Conservation (phyloP, 92 coral and sea anemone genomes). For the Heliopora coerulea region DNA sequence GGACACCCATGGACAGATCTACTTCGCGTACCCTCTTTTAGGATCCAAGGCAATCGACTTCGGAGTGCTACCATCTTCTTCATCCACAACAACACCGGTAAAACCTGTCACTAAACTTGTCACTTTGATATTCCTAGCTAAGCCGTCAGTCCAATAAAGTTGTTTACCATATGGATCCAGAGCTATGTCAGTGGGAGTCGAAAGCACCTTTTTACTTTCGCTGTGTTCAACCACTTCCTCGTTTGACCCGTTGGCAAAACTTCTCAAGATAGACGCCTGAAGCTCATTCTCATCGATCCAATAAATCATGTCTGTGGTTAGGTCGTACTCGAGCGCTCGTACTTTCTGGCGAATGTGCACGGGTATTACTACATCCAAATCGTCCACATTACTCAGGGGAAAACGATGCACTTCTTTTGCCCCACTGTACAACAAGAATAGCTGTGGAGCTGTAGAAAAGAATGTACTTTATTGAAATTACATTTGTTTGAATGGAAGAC, state of each 20-base stretch:
- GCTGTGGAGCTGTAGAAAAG: slow-evolving; percentile 63
- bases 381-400: slow-evolving; percentile 65
- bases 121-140: slow-evolving; percentile 66
- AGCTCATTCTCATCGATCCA: slow-evolving; percentile 65
- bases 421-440: slow-evolving; percentile 83
- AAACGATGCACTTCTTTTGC: slow-evolving; percentile 65
- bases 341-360: slow-evolving; percentile 57
- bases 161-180: slow-evolving; percentile 87
- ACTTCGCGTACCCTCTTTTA: slow-evolving; percentile 88
- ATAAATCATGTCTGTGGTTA: slow-evolving; percentile 69
- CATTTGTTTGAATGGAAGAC: no score
- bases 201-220: slow-evolving; percentile 44
- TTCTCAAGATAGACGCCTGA: slow-evolving; percentile 45
- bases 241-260: slow-evolving; percentile 69
- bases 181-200: slow-evolving; percentile 74
- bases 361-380: slow-evolving; percentile 73
- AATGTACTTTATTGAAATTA: no score
- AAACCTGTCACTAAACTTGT: slow-evolving; percentile 61
- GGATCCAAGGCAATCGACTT: slow-evolving; percentile 78
- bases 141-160: slow-evolving; percentile 83
- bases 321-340: slow-evolving; percentile 74
- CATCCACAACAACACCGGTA: slow-evolving; percentile 53
- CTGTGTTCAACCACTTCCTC: slow-evolving; percentile 34
- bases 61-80: slow-evolving; percentile 50
- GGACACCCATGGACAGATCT: no score